A percentile compares a stretch with the other conserved stretches of the same genome.
Conservation (phyloP, 2,797 vertebrate genomes). For the Epinephelus malabaricus region DNA sequence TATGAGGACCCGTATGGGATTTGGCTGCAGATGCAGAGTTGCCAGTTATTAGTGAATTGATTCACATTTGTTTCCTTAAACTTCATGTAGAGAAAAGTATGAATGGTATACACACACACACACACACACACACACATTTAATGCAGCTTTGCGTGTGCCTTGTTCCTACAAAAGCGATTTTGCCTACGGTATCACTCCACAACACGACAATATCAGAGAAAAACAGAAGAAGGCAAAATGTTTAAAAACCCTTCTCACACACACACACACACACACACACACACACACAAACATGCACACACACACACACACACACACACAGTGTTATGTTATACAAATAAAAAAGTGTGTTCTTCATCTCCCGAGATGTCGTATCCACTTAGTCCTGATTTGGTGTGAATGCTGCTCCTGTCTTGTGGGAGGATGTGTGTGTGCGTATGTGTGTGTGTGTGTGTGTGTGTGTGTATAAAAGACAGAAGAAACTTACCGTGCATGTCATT, state of each 20-base stretch:
- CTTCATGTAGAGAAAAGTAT: constrained; percentile 15
- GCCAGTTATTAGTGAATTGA: constrained; percentile 54
- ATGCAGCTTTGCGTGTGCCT: constrained; percentile 7
- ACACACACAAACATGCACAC: neutral
- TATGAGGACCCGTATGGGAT: constrained; percentile 58
- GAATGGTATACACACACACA: neutral
- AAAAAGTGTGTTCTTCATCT: constrained; percentile 66
- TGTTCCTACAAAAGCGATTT: constrained; percentile 25
- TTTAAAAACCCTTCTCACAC: neutral
- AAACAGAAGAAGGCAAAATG: neutral
- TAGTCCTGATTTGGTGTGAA: constrained; percentile 56
- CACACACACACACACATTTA: constrained; percentile 8
- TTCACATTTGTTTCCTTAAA: constrained; percentile 39
- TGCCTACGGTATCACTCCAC: neutral
- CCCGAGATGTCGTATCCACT: constrained; percentile 69
- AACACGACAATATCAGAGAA: constrained; percentile 7
- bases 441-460: constrained; percentile 19
- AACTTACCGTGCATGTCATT: constrained; percentile 30
- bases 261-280: too few species aligned
- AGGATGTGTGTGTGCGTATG: constrained; percentile 18
- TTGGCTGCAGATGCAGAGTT: constrained; percentile 56
- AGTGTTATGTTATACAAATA: constrained; percentile 3
- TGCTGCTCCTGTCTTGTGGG: constrained; percentile 25
- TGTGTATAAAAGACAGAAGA: neutral
- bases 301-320: neutral